Evolutionary conservation across 2,888 invertebrate species (phyloP), one percentile per base, ranked within the genome.

Genomic region (Uloborus plumipes): DNA sequence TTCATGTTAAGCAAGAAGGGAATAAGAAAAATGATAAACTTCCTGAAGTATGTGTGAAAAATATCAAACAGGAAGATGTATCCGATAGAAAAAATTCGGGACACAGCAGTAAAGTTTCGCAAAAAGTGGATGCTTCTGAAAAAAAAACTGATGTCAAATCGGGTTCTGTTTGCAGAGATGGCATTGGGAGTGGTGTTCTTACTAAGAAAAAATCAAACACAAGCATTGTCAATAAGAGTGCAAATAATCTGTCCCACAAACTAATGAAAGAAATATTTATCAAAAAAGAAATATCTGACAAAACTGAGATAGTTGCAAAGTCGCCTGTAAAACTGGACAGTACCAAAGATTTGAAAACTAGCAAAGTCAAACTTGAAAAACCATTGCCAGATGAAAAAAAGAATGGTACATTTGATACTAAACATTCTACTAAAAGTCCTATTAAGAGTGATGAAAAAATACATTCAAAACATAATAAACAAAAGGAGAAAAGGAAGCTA

Each of bases 401-500:
- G 49, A 73, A 80, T 62, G 72, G 78, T 22, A 64, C 71, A 0
- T 14, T 71, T 16, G 58, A 22, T 16, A 20, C 20, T 16, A 70
- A 70, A 59, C 39, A 39, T 39, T 6, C 49, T 49, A 18, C 6
- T 39, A 71, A 71, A 22, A 59, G 22, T 22, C 18, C 13, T n/a
- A 31, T 13, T 6, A 71, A 71, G 14, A 47, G 1, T 22, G 61
- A 59, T 20, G 59, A 61, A 14, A 66, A 51, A 51, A 20, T 20
- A 9, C 18, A 65, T 20, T 18, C 22, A n/a, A 65, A 65, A 49
- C 15, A 49, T 13, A 9, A 14, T 20, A 81, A 80, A 65, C 18
- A 16, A 18, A 81, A 81, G 20, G 74, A 81, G 50, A 81, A 81
- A 20, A 53, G 74, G 50, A 81, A 74, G 39, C 80, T 70, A 67